A percentile compares a stretch with the other conserved stretches of the same genome.
phyloP scores from a whole-genome alignment of 37 sponge, comb jelly and placozoan genomes.

The Chondrilla cf. caribensis region DNA sequence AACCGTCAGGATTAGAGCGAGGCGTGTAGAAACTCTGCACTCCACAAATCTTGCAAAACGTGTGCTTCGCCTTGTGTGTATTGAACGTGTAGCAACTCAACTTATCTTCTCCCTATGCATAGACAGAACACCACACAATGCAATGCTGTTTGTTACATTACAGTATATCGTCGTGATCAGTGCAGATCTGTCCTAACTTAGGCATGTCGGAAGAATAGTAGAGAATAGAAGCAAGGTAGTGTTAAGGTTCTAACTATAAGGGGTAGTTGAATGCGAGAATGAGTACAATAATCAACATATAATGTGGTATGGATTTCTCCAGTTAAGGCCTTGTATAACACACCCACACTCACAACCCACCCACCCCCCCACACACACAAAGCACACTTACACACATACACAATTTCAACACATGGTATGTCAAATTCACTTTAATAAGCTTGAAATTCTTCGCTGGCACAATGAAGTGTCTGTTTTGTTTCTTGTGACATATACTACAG shows the following conservation, averaged over 20 bases:
- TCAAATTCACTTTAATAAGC: conserved; percentile 42
- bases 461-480: conserved; percentile 88
- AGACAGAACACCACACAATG: no score
- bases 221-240: neutral
- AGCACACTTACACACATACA: neutral
- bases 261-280: no score
- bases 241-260: no score
- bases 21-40: conserved; percentile 98
- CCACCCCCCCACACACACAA: no score
- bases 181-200: neutral
- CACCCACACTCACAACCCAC: neutral
- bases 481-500: conserved; percentile 86
- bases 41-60: conserved; percentile 86
- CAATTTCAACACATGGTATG: neutral
- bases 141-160: neutral
- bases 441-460: conserved; percentile 81
- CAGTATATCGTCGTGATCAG: neutral
- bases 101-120: conserved; percentile 56
- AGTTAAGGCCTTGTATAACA: no score
- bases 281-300: no score
- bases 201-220: neutral
- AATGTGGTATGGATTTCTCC: no score
- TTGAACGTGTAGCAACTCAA: conserved; percentile 85
- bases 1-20: conserved; percentile 91
- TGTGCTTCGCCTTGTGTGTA: conserved; percentile 91